phyloP scores from a whole-genome alignment of 2,888 invertebrate species.

The Operophtera brumata region DNA sequence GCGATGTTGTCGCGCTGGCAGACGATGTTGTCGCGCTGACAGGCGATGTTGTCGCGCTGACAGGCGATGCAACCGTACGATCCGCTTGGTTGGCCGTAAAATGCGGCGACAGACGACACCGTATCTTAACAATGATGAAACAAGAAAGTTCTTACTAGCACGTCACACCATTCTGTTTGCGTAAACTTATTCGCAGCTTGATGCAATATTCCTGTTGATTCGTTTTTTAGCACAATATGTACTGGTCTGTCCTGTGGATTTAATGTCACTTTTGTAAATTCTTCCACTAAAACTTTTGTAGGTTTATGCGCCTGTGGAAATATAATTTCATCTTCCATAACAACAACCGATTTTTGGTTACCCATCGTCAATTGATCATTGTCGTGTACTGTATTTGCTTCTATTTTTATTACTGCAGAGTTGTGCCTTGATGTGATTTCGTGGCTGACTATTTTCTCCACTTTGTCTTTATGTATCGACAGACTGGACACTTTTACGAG shows the following conservation, averaged over 20 bases:
- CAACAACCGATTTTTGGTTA: constrained; percentile 28
- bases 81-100: no score
- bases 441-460: constrained; percentile 2
- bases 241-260: constrained; percentile 5
- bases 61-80: no score
- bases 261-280: background rate
- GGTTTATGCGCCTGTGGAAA: background rate
- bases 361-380: constrained; percentile 3
- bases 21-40: no score
- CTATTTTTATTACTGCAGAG: constrained; percentile 4
- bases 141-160: constrained; percentile 48
- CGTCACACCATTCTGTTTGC: constrained; percentile 59
- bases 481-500: constrained; percentile 26
- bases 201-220: constrained; percentile 13
- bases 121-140: background rate
- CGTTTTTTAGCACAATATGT: constrained; percentile 8
- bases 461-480: constrained; percentile 12
- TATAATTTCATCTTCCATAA: constrained; percentile 10
- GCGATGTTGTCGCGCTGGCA: no score
- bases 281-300: background rate
- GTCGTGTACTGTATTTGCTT: no score
- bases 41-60: no score
- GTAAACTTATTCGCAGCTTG: constrained; percentile 35
- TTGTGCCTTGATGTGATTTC: constrained; percentile 1
- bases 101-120: no score